These are phyloP conservation scores for Antechinus flavipes DNA, from an alignment of 2,113 vertebrate species.

Conservation along the genomic window DNA sequence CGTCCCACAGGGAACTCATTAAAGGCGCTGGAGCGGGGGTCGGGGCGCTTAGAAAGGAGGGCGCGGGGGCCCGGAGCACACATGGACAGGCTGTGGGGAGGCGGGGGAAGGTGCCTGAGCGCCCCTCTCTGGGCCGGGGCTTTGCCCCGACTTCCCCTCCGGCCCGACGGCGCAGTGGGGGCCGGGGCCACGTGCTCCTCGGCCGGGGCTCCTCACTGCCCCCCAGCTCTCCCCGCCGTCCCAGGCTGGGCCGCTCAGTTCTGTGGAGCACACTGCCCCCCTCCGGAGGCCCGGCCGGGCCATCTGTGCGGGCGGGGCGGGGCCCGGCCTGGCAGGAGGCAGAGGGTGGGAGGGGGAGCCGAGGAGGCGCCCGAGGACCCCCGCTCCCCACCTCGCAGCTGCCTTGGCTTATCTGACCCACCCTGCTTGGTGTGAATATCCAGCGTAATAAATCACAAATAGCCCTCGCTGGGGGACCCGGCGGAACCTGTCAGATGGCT, in stretches of 20 bases:
- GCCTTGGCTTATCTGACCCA: slow-evolving; percentile 14
- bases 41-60: too few relatives aligned
- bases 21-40: too few relatives aligned
- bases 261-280: neutral
- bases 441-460: slow-evolving; percentile 41
- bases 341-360: neutral
- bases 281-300: neutral
- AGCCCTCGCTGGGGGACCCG: neutral
- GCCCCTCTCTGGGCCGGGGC: neutral
- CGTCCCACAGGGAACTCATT: neutral
- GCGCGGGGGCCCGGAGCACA: neutral
- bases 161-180: neutral
- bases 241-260: neutral
- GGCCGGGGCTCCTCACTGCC: neutral
- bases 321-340: neutral
- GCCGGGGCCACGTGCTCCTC: neutral
- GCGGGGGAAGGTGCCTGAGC: neutral
- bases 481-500: slow-evolving; percentile 32
- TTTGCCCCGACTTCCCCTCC: neutral
- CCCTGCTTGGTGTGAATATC: neutral
- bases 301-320: neutral
- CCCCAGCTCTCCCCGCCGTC: neutral
- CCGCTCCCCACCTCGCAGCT: slow-evolving; percentile 46
- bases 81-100: too few relatives aligned
- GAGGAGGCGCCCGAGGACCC: neutral